Evolutionary conservation across 2,888 invertebrate species (phyloP), one percentile per base, ranked within the genome.

Genomic region (Lampropteryx suffumata): DNA sequence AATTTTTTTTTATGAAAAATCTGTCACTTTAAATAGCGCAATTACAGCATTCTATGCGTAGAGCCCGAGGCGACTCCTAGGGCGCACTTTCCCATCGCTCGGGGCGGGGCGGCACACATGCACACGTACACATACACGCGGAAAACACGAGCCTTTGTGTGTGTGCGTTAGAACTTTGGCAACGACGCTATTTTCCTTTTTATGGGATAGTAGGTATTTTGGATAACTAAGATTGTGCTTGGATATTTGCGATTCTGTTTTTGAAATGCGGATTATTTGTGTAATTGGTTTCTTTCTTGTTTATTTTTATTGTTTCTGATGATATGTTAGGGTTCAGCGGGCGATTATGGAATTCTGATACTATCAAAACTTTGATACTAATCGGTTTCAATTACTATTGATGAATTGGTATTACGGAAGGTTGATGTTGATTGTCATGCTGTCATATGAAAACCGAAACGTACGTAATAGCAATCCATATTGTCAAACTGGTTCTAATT

Each of bases 81-180:
- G 79, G 84, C 82, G 73, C 74, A 49, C 69, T 71, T 35, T 76
- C 69, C 64, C 67, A 67, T 73, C 62, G 82, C 86, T 79, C 77
- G 76, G 79, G 85, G 87, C 85, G 84, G 73, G 77, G 78, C 79
- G 73, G 63, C 69, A 61, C 63, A 69, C 56, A 51, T 9, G 50
- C 58, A 52, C 58, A 52, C 32, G 51, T 40, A 29, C 24, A 6
- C 14, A 14, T 45, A 65, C 62, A 53, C 55, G 61, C 32, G 41
- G 49, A 44, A 61, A 59, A 8, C 6, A 17, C 9, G 11, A 10
- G 43, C 45, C 50, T 42, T 48, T 61, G 45, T 10, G 3, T 32
- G 48, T 49, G 40, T 40, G 47, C 6, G 52, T 43, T 29, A 6
- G 7, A 34, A 41, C 40, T 40, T 40, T 37, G 37, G 26, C 14